Conservation (phyloP, 2,888 invertebrate genomes). For the Tipula unca region DNA sequence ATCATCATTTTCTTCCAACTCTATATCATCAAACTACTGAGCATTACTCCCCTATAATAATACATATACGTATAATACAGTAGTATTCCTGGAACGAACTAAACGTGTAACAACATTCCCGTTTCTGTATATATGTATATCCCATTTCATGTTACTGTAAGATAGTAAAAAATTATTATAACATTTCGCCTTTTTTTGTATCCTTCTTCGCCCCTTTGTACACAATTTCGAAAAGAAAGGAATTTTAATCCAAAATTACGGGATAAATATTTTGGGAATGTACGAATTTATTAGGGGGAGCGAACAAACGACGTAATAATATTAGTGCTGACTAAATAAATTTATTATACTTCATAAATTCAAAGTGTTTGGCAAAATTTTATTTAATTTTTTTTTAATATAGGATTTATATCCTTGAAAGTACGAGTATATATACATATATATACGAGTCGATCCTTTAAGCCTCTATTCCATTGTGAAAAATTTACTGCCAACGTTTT, state of each 20-base stretch:
- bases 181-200: background rate
- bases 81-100: background rate
- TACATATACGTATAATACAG: no score
- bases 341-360: constrained; percentile 3
- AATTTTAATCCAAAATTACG: background rate
- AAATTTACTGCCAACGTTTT: no score
- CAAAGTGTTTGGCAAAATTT: background rate
- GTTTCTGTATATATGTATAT: background rate
- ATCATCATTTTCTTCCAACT: background rate
- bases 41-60: background rate
- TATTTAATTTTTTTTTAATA: background rate
- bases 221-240: background rate
- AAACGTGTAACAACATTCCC: background rate
- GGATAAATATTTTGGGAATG: background rate
- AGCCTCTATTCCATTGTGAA: no score
- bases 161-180: background rate
- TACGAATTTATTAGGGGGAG: background rate
- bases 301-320: background rate
- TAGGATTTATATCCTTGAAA: background rate
- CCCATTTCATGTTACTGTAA: background rate
- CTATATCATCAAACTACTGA: background rate
- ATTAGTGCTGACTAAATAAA: constrained; percentile 14
- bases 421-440: no score
- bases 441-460: background rate
- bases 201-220: background rate